phyloP scores from a whole-genome alignment of 2,797 vertebrate species.

The Sebastes flavidus region DNA sequence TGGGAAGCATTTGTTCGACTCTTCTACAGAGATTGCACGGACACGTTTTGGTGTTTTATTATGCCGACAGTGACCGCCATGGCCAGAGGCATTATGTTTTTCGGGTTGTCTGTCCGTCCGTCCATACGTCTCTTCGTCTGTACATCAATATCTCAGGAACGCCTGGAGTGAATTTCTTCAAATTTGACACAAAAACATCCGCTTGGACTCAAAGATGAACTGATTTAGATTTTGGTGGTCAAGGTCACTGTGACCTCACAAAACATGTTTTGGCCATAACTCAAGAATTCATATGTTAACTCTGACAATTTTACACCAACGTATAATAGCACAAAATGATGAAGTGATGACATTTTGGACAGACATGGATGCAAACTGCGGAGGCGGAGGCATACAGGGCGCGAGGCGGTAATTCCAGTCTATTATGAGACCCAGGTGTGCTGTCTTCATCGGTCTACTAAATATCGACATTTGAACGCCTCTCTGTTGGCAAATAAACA shows the following conservation, averaged over 20 bases:
- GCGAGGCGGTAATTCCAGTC: background rate
- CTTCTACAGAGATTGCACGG: background rate
- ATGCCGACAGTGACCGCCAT: background rate
- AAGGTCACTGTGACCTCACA: background rate
- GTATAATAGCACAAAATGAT: background rate
- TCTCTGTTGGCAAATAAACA: conserved; percentile 2
- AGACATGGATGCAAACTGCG: background rate
- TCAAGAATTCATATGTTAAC: background rate
- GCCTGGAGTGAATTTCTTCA: too few species aligned
- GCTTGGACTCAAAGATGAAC: background rate
- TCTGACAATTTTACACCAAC: background rate
- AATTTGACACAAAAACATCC: too few species aligned
- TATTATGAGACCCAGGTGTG: conserved; percentile 3
- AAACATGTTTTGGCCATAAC: background rate
- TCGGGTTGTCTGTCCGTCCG: too few species aligned
- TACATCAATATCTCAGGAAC: too few species aligned
- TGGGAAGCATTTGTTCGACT: background rate
- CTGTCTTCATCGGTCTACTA: background rate
- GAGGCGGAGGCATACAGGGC: background rate
- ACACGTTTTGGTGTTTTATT: background rate
- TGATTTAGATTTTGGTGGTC: background rate
- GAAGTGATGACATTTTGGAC: background rate
- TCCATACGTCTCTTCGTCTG: too few species aligned
- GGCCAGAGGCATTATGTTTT: background rate
- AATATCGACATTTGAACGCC: conserved; percentile 5